Percentiles rank a stretch among this genome's conserved stretches.
These are phyloP conservation scores for Pangasius krempfi DNA, from an alignment of 2,797 vertebrate species.

Conservation along the genomic window DNA sequence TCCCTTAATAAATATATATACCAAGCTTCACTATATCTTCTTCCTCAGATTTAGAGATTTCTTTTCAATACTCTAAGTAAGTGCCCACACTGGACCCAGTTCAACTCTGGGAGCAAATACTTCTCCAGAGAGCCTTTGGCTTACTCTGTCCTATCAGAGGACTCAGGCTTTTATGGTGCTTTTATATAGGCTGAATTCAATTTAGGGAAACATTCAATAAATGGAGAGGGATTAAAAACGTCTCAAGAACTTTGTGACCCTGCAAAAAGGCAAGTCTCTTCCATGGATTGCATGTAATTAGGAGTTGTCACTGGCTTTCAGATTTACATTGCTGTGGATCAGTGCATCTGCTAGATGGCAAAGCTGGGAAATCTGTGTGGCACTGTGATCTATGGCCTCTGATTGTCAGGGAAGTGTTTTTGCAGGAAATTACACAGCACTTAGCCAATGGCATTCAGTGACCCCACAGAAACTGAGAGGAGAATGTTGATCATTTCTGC, in stretches of 20 bases:
- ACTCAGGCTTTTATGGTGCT: constrained; percentile 26
- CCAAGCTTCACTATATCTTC: neutral
- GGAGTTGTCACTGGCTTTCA: constrained; percentile 28
- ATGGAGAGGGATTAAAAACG: constrained; percentile 31
- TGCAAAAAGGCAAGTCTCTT: neutral
- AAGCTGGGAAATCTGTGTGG: neutral
- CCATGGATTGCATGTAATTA: constrained; percentile 40
- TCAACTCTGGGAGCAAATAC: constrained; percentile 8
- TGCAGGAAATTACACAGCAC: neutral
- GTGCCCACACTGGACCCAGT: constrained; percentile 27
- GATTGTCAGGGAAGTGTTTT: constrained; percentile 19
- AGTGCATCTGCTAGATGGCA: constrained; percentile 13
- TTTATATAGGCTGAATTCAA: constrained; percentile 30
- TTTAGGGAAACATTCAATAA: constrained; percentile 36
- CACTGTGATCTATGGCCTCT: constrained; percentile 28
- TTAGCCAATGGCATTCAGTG: neutral
- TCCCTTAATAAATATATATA: neutral
- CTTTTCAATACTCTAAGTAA: neutral
- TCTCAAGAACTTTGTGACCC: constrained; percentile 38
- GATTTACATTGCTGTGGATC: constrained; percentile 33
- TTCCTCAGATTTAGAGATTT: neutral
- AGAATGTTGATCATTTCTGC: neutral
- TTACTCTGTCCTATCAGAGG: neutral
- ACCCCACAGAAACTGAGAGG: neutral
- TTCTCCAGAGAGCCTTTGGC: constrained; percentile 7